A percentile compares a stretch with the other conserved stretches of the same genome.
These are phyloP conservation scores for Ptychodera flava DNA, from an alignment of 35 echinoderm and acorn worm species.

Conservation along the genomic window DNA sequence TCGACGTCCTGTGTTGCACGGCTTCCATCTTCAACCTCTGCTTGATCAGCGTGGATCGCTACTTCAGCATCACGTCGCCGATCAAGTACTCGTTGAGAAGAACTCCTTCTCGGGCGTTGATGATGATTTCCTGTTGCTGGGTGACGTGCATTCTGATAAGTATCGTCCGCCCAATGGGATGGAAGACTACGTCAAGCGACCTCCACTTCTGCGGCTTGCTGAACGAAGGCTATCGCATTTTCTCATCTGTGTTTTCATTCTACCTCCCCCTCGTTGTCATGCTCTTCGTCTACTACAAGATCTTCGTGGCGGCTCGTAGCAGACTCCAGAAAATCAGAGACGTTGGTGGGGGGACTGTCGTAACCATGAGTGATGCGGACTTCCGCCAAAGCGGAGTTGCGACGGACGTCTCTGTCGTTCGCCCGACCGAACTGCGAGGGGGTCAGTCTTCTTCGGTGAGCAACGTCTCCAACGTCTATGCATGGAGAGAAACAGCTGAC, in stretches of 20 bases:
- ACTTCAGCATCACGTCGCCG: constrained; percentile 72
- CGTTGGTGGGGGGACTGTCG: not conserved
- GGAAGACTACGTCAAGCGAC: not conserved
- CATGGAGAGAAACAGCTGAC: not conserved
- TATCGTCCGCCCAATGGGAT: constrained; percentile 6
- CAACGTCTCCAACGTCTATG: not conserved
- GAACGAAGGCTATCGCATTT: constrained; percentile 25
- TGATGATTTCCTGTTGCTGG: constrained; percentile 39
- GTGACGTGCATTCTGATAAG: constrained; percentile 44
- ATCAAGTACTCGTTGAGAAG: constrained; percentile 50
- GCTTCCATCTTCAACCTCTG: constrained; percentile 90
- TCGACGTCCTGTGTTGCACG: constrained; percentile 88
- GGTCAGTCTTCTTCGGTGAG: not conserved
- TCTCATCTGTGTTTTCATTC: constrained; percentile 50
- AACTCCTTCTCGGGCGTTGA: constrained; percentile 26
- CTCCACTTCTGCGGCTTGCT: constrained; percentile 27
- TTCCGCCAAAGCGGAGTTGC: not conserved
- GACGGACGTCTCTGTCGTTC: not conserved
- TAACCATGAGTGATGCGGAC: not conserved
- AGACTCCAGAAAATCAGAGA: not conserved
- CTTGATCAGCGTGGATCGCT: constrained; percentile 76
- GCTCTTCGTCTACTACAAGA: constrained; percentile 58
- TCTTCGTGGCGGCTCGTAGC: constrained; percentile 33
- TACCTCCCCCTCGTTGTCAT: constrained; percentile 45
- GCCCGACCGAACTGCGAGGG: not conserved